Evolutionary conservation across 2,888 invertebrate species (phyloP).

Genomic region (Chaetogeoica ovagalla): DNA sequence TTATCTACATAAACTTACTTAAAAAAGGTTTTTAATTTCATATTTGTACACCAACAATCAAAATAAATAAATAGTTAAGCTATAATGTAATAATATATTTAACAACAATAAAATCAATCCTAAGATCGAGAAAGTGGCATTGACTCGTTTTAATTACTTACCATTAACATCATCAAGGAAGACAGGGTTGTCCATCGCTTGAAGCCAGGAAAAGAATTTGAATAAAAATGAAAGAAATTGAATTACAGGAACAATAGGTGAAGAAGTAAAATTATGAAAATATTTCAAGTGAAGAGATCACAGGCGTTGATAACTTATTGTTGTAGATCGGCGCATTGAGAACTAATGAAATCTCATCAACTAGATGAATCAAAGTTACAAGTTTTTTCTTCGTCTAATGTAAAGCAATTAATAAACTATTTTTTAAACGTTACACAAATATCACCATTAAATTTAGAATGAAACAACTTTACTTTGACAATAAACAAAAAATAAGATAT

Average conservation of each 20-base stretch:
- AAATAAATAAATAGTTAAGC: neutral
- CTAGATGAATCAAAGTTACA: constrained; percentile 34
- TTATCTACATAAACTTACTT: neutral
- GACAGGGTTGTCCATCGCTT: constrained; percentile 34
- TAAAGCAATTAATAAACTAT: constrained; percentile 17
- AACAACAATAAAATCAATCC: constrained; percentile 21
- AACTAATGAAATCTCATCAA: constrained; percentile 43
- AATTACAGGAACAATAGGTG: constrained; percentile 4
- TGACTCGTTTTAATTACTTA: constrained; percentile 45
- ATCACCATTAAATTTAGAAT: no score
- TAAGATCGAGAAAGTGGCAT: constrained; percentile 32
- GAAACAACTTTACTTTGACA: no score
- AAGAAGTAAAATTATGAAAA: constrained; percentile 1
- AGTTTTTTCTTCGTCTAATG: constrained; percentile 16
- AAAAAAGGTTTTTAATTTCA: neutral
- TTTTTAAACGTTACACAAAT: neutral
- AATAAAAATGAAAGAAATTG: constrained; percentile 5
- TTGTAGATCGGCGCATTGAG: constrained; percentile 50
- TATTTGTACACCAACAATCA: neutral
- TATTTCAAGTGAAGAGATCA: constrained; percentile 17
- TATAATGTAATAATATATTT: neutral
- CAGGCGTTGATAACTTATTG: constrained; percentile 33
- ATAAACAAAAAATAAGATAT: no score
- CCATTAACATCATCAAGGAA: constrained; percentile 38
- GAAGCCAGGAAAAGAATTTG: constrained; percentile 32